Evolutionary conservation across 2,113 vertebrate species (phyloP).

Genomic region (Corythoichthys intestinalis): DNA sequence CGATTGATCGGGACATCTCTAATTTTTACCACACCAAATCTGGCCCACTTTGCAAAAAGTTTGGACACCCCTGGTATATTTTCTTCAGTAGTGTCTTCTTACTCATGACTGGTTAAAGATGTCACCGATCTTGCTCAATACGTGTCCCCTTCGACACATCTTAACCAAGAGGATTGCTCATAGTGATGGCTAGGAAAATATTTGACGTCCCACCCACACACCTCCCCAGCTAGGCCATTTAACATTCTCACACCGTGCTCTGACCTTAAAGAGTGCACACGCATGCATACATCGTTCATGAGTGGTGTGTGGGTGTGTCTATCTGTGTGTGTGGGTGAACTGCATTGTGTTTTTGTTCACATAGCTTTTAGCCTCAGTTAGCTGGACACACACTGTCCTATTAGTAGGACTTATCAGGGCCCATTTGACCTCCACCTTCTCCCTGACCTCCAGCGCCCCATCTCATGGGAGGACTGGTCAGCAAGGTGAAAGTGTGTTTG

Average conservation of each 20-base stretch:
- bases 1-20: no score
- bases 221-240: constrained; percentile 53
- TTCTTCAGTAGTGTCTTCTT: no score
- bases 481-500: constrained; percentile 45
- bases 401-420: constrained; percentile 67
- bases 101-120: not conserved
- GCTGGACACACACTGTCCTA: constrained; percentile 47
- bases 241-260: constrained; percentile 66
- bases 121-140: constrained; percentile 7
- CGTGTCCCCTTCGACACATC: constrained; percentile 7
- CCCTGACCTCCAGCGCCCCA: constrained; percentile 71
- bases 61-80: no score
- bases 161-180: constrained; percentile 56
- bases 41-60: no score
- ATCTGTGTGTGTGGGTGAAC: constrained; percentile 20
- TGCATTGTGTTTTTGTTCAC: constrained; percentile 61
- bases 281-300: constrained; percentile 36
- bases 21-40: no score
- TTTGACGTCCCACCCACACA: constrained; percentile 56
- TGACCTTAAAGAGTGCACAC: constrained; percentile 70
- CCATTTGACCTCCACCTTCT: constrained; percentile 80
- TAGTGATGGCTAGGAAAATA: constrained; percentile 73
- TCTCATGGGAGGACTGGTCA: constrained; percentile 59
- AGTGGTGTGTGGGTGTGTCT: constrained; percentile 13
- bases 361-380: constrained; percentile 66